Base-by-base conservation (phyloP, 2,797 vertebrate species). In the Pseudotriccus pelzelni region DNA sequence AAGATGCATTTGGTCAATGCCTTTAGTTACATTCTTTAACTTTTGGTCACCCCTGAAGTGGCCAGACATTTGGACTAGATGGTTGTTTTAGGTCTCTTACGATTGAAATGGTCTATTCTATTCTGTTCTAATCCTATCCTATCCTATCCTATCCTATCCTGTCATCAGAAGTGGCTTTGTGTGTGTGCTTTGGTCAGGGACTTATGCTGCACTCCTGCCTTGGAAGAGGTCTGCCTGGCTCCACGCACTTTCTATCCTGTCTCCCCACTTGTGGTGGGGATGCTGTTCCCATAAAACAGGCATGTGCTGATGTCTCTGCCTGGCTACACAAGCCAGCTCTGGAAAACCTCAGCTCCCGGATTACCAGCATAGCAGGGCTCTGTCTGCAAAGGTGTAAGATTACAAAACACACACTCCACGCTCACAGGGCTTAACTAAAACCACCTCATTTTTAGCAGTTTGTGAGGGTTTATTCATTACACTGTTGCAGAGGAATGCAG, bases 401-500 rank as follows among this genome's bases (percentile, higher is more conserved):
- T 96, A 95, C 94, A 95, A 96, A 97, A 97, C 56, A 94, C 86
- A 96, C 89, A 95, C 83, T 64, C 53, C 66, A 73, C 3, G 2
- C 87, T 95, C 17, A 0, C 1, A 25, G 1, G 10, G 87, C 83
- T 96, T 91, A 96, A 95, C 91, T 95, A 79, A 96, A 96, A 94
- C 94, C 92, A 4, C 91, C 79, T 89, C 56, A 2, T 81, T 94
- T 95, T 93, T 87, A 94, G 91, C 77, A 96, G 83, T 91, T 96
- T 96, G 91, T 94, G 89, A 95, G 87, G 87, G 85, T 93, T 96
- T 96, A 96, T 97, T 96, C 91, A 95, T 86, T 93, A 72, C 77
- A 3, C 23, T 16, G 53, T 7, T 3, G 67, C 66, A 44, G 46
- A 95, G 94, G 96, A 96, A 96, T 96, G 94, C 89, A 96, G 96